Percentiles rank a stretch among this genome's conserved stretches.
phyloP scores from a whole-genome alignment of 2,113 vertebrate species.

The Syrrhaptes paradoxus region DNA sequence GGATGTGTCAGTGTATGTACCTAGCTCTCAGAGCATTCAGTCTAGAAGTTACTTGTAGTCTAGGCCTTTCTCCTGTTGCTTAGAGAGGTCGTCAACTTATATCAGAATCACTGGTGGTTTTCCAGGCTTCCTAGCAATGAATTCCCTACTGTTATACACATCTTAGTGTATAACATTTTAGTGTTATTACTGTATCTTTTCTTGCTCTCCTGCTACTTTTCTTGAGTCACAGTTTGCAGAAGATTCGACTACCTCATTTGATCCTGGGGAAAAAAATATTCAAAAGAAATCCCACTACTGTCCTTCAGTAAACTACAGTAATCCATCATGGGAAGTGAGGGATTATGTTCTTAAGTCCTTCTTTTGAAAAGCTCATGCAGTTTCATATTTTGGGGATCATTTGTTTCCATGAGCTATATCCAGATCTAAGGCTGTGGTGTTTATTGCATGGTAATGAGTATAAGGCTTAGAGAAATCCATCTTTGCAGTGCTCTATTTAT shows the following conservation, averaged over 20 bases:
- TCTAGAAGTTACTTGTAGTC: not conserved
- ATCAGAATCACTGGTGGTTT: not conserved
- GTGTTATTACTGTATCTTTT: not conserved
- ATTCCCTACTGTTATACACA: not conserved
- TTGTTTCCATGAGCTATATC: not conserved
- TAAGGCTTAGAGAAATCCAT: not conserved
- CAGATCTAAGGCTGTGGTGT: not conserved
- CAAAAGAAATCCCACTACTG: not conserved
- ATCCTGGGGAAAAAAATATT: not conserved
- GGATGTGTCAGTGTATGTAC: not conserved
- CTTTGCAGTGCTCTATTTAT: not conserved
- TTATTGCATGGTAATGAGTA: not conserved
- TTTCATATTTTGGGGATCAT: not conserved
- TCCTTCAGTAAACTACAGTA: not conserved
- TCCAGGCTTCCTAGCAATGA: not conserved
- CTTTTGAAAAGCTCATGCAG: not conserved
- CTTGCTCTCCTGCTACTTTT: not conserved
- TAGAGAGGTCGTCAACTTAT: not conserved
- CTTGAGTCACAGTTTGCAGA: not conserved
- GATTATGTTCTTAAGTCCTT: not conserved
- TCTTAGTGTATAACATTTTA: not conserved
- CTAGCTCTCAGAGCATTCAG: not conserved
- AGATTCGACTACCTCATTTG: not conserved
- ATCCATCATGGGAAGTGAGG: not conserved
- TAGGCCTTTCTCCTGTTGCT: not conserved